A percentile compares a stretch with the other conserved stretches of the same genome.
These are phyloP conservation scores for Salarias fasciatus DNA, from an alignment of 2,797 vertebrate species.

Conservation along the genomic window DNA sequence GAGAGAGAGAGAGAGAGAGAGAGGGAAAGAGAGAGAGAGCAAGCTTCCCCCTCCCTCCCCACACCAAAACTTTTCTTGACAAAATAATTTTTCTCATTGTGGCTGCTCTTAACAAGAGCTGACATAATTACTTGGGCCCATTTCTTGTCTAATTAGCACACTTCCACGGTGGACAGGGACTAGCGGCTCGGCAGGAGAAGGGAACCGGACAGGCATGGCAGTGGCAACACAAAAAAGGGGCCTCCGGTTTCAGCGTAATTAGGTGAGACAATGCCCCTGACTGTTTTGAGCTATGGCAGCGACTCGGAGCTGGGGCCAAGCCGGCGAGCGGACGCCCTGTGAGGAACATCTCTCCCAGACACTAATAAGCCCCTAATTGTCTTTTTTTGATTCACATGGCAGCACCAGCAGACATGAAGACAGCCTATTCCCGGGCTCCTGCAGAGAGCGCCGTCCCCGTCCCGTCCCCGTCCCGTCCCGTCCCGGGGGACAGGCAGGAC, in stretches of 20 bases:
- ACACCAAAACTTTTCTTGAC: constrained; percentile 84
- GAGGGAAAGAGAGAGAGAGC: too few relatives aligned
- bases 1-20: too few relatives aligned
- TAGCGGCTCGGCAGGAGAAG: constrained; percentile 86
- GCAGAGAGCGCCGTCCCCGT: constrained; percentile 52
- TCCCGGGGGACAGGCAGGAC: constrained; percentile 40
- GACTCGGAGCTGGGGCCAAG: constrained; percentile 84
- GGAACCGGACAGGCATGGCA: constrained; percentile 92
- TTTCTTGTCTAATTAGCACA: constrained; percentile 97
- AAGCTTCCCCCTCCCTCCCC: constrained; percentile 12
- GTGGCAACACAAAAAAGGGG: constrained; percentile 90
- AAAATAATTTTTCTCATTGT: constrained; percentile 90
- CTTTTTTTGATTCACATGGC: constrained; percentile 86
- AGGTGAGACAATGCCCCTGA: constrained; percentile 95
- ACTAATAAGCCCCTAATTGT: constrained; percentile 95
- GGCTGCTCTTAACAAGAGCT: constrained; percentile 85
- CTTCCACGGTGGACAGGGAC: constrained; percentile 87
- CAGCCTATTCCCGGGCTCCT: constrained; percentile 62
- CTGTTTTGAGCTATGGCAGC: constrained; percentile 91
- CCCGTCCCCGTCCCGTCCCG: too few relatives aligned
- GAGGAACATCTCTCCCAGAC: constrained; percentile 86
- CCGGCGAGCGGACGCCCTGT: constrained; percentile 83
- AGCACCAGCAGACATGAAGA: constrained; percentile 65
- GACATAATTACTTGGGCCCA: constrained; percentile 92
- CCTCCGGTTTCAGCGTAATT: constrained; percentile 88